Evolutionary conservation across 2,113 vertebrate genomes (phyloP).

Genomic region (Sclerurus mexicanus): DNA sequence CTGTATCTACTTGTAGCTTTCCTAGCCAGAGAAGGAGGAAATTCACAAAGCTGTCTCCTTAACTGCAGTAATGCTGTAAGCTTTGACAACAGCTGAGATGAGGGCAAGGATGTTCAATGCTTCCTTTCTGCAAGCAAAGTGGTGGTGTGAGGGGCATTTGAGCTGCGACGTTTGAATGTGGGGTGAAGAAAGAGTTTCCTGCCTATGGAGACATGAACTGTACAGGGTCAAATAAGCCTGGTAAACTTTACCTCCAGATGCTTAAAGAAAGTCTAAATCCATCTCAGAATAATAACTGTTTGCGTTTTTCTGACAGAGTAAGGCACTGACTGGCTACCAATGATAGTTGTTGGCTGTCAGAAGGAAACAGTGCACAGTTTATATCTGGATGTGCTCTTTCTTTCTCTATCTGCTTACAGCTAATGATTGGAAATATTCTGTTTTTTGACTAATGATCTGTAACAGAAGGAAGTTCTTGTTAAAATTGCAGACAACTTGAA

Average conservation of each 20-base stretch:
- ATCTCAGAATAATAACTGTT: background rate
- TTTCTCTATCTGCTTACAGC: background rate
- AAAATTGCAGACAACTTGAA: background rate
- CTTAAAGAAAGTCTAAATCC: background rate
- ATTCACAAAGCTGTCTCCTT: background rate
- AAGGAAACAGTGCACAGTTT: background rate
- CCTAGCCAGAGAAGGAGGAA: background rate
- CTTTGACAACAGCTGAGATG: background rate
- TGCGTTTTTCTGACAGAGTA: background rate
- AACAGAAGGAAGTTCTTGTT: background rate
- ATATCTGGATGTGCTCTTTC: background rate
- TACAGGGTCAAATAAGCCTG: background rate
- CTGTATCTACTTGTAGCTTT: background rate
- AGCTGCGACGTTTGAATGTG: background rate
- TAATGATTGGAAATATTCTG: background rate
- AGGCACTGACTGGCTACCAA: background rate
- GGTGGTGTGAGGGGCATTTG: background rate
- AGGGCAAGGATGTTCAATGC: background rate
- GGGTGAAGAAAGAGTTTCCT: background rate
- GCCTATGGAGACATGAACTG: background rate
- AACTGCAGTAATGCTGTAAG: accelerated
- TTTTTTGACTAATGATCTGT: background rate
- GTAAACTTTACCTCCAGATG: background rate
- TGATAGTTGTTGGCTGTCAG: background rate
- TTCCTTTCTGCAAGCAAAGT: background rate